Conservation (phyloP, 1,140 invertebrate species). For the Alviniconcha marisindica region DNA sequence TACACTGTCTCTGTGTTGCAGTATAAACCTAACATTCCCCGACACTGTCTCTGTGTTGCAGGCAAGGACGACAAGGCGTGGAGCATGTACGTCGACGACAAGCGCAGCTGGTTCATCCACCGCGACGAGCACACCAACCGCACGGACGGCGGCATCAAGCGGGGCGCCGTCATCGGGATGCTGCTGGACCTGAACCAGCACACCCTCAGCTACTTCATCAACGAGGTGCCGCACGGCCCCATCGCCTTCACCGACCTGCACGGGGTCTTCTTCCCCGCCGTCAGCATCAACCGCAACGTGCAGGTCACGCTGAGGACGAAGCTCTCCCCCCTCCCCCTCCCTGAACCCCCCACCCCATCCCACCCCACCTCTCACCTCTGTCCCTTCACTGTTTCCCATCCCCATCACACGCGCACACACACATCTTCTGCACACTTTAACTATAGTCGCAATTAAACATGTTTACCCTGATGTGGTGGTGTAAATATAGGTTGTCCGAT, state of each 20-base stretch:
- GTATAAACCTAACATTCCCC: too few relatives aligned
- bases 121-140: slow-evolving; percentile 93
- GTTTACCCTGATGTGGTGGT: too few relatives aligned
- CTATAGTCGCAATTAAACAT: too few relatives aligned
- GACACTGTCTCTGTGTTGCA: slow-evolving; percentile 73
- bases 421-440: too few relatives aligned
- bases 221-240: slow-evolving; percentile 87
- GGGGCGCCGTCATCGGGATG: slow-evolving; percentile 89
- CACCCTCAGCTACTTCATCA: slow-evolving; percentile 94
- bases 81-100: slow-evolving; percentile 98
- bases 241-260: slow-evolving; percentile 76
- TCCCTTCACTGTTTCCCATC: too few relatives aligned
- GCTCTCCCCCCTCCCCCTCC: too few relatives aligned
- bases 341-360: too few relatives aligned
- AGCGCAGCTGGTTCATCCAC: slow-evolving; percentile 96
- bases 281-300: slow-evolving; percentile 96
- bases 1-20: too few relatives aligned
- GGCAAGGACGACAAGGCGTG: slow-evolving; percentile 98
- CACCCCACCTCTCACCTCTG: too few relatives aligned
- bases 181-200: slow-evolving; percentile 94
- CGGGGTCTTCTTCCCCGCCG: slow-evolving; percentile 95
- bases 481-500: too few relatives aligned
- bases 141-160: slow-evolving; percentile 90
- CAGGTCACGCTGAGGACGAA: slow-evolving; percentile 94
- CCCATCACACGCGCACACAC: too few relatives aligned